Base-by-base conservation (phyloP, 1,140 invertebrate species). In the Ips nitidus region DNA sequence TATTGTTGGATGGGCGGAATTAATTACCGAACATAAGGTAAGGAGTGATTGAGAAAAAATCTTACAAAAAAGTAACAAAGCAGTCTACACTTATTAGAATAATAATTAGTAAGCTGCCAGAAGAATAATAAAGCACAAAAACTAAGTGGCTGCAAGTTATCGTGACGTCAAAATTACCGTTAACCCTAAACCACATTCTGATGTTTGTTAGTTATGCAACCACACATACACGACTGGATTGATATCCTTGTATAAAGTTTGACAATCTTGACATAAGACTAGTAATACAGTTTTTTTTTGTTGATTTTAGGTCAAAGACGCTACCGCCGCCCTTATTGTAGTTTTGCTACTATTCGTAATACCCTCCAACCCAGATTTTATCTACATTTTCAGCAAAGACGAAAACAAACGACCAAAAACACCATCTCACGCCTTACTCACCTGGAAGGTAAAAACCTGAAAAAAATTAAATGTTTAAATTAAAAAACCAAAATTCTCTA, bases 271-370 rank as follows among this genome's bases (percentile, higher is more conserved):
- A 22, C 22, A 22, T 22, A 22, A 22, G 22, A 22, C 22, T 22
- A 22, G 22, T 22, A 22, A 22, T 22, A 22, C 22, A 22, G 22
- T 22, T 22, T 22, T 22, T 22, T 22, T 22, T 22, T 22, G 22
- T 22, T 22, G 37, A 39, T 84, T 83, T 2, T 76, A 90, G 89
- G 87, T 92, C 41, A 89, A 91, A 74, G 93, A 95, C 76, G 92
- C 93, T 0, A 93, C 91, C 36, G 89, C 93, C 1, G 94, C 91
- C 0, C 88, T 94, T 72, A 87, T 90, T 53, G 85, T 95, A 1
- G 90, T 91, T 2, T 83, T 94, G 43, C 81, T 94, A 8, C 86
- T 95, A 75, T 95, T 95, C 79, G 80, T 93, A 6, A 81, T 95
- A 40, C 94, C 94, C 0, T 86, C 91, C 57, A 88, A 91, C 36